Base-by-base conservation (phyloP, 2,888 invertebrate genomes). In the Gymnoscelis rufifasciata region DNA sequence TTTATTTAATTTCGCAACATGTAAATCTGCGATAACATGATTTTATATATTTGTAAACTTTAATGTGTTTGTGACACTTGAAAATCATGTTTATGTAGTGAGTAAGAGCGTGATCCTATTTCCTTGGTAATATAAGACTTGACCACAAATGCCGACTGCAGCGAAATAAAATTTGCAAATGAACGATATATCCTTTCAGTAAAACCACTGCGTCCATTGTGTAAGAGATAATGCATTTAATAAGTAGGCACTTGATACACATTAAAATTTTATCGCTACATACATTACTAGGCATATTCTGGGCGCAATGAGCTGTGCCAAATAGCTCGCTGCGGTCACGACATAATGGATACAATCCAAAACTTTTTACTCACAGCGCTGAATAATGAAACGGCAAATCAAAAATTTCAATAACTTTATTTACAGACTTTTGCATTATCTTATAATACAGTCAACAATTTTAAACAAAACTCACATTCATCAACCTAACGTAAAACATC, bases 401-500 rank as follows among this genome's bases (percentile, higher is more conserved):
- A 75, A 83, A 83, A 84, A 82, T 68, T 73, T 82, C 75, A 68
- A 77, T 86, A 88, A 88, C 86, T 88, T 87, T 88, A 88, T 87
- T 86, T 88, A 87, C 86, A 88, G 68, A 76, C 68, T 73, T 45
- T 84, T 83, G 83, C 83, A 83, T 84, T 84, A 83, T 83, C 81
- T 78, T 79, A 86, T 86, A 84, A 83, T 82, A 88, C 87, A 87
- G 78, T 87, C 81, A 88, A 88, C 87, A 86, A 84, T 79, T 78
- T 78, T 78, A 78, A 82, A 80, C 76, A 71, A 76, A 79, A 78
- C 79, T 78, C 83, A 87, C 87, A 83, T 83, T 83, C 63, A 84
- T 83, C 57, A 79, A 74, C 74, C 83, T 86, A 86, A 83, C 75
- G 73, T 82, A 80, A 75, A 81, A 83, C 83, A 81, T 70, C 71